Conservation (phyloP, 2,888 invertebrate species). For the Mythimna pallens region DNA sequence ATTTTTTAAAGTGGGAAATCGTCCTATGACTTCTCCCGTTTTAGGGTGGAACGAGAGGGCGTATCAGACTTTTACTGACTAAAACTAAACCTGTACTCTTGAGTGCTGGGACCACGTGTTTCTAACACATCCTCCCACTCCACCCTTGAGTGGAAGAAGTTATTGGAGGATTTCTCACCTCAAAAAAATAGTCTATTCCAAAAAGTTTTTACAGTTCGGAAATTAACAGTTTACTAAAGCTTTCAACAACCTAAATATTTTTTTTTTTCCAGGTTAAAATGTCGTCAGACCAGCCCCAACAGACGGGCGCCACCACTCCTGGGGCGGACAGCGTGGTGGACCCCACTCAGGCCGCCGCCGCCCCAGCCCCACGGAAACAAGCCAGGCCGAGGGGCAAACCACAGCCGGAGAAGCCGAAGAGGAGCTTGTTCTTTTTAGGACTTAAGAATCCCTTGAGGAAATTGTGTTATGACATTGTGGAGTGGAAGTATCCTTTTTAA, state of each 20-base stretch:
- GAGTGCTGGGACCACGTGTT: too few relatives aligned
- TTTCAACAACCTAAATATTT: not conserved
- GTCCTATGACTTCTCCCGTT: too few relatives aligned
- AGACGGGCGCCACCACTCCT: conserved; percentile 78
- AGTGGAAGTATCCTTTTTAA: conserved; percentile 99
- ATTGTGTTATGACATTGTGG: conserved; percentile 98
- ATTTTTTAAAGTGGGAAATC: too few relatives aligned
- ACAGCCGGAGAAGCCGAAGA: conserved; percentile 96
- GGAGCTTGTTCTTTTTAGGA: conserved; percentile 97
- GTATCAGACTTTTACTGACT: too few relatives aligned
- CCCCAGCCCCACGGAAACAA: conserved; percentile 90
- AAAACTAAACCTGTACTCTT: too few relatives aligned
- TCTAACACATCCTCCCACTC: too few relatives aligned
- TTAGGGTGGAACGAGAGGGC: too few relatives aligned
- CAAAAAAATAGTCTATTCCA: too few relatives aligned
- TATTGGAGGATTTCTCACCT: too few relatives aligned
- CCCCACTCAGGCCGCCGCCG: conserved; percentile 69
- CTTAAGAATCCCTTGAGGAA: conserved; percentile 98
- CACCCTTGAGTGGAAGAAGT: too few relatives aligned
- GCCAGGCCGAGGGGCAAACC: conserved; percentile 94
- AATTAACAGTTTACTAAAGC: too few relatives aligned
- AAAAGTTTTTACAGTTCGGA: too few relatives aligned
- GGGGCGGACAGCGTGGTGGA: conserved; percentile 78
- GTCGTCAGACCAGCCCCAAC: conserved; percentile 80
- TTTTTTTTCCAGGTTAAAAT: conserved; percentile 79